Base-by-base conservation (phyloP, 2,888 invertebrate genomes). In the Opisthograptis luteolata region DNA sequence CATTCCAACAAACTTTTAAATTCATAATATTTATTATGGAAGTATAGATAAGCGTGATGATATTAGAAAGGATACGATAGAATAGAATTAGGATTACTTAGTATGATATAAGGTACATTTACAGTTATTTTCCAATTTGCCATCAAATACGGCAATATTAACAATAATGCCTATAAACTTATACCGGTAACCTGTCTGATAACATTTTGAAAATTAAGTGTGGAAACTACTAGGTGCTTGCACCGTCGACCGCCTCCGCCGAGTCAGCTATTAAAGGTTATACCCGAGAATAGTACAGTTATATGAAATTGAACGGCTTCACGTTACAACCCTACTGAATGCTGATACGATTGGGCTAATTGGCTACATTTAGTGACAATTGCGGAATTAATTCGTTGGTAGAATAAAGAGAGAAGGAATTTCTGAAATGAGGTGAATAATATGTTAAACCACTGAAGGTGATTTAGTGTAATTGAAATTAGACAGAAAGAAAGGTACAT, bases 231-330 rank as follows among this genome's bases (percentile, higher is more conserved):
- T 64, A 60, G 65, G 64, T 62, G 42, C 12, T 0, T n/a, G n/a
- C 10, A 17, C 9, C n/a, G n/a, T n/a, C 17, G 17, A 0, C 44
- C 17, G 15, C 32, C n/a, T 25, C 10, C 17, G 20, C 27, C 15
- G 32, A 17, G 17, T 5, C 66, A n/a, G n/a, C 75, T 70, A 77
- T 74, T 75, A 73, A 69, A 77, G 76, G 73, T 75, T 73, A 79
- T 73, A 69, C 75, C 66, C 73, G 73, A 74, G 76, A 70, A 62
- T 64, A 60, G 71, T 71, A 76, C 80, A 71, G 76, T 79, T 77
- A 76, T 58, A 59, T 62, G 62, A 60, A 66, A 64, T 65, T 42
- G 42, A 48, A 25, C 41, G 6, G 25, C 45, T 37, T 4, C 2
- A 10, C 9, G 20, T 14, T 36, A 34, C 17, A 39, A 35, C 40